A percentile compares a stretch with the other conserved stretches of the same genome.
Evolutionary conservation across 2,888 invertebrate species (phyloP).

Genomic region (Smittia sp.): DNA sequence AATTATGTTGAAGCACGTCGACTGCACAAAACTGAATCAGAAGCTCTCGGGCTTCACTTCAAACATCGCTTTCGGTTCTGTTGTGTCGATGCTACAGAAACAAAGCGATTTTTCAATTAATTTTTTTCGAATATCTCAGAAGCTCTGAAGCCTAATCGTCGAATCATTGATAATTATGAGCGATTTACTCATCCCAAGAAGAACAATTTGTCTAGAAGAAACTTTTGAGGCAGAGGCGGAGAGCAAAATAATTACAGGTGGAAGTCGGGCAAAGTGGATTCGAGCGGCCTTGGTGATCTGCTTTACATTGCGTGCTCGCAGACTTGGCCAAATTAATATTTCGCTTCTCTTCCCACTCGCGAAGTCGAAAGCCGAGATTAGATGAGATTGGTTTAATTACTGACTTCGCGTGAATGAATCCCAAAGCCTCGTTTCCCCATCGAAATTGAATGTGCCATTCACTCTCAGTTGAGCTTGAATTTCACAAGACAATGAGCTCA

Average conservation of each 20-base stretch:
- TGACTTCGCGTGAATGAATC: background rate
- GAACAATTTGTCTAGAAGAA: background rate
- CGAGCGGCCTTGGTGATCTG: slow-evolving; percentile 10
- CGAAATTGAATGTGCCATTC: background rate
- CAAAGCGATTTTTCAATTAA: slow-evolving; percentile 3
- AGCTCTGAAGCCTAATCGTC: background rate
- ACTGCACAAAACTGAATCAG: too few species aligned
- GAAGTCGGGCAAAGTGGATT: background rate
- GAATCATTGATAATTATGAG: slow-evolving; percentile 18
- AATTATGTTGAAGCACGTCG: too few species aligned
- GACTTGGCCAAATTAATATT: background rate
- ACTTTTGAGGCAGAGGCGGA: too few species aligned
- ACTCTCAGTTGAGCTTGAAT: slow-evolving; percentile 14
- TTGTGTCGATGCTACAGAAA: background rate
- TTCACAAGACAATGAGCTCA: background rate
- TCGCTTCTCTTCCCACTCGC: background rate
- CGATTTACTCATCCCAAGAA: background rate
- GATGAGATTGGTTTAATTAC: background rate
- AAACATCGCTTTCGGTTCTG: too few species aligned
- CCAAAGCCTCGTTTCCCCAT: background rate
- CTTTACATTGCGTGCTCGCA: background rate
- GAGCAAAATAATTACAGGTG: background rate
- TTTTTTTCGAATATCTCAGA: background rate
- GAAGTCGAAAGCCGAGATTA: background rate
- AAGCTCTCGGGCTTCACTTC: too few species aligned